These are phyloP conservation scores for Enteromius radiatus DNA, from an alignment of 2,797 vertebrate species.

Conservation along the genomic window DNA sequence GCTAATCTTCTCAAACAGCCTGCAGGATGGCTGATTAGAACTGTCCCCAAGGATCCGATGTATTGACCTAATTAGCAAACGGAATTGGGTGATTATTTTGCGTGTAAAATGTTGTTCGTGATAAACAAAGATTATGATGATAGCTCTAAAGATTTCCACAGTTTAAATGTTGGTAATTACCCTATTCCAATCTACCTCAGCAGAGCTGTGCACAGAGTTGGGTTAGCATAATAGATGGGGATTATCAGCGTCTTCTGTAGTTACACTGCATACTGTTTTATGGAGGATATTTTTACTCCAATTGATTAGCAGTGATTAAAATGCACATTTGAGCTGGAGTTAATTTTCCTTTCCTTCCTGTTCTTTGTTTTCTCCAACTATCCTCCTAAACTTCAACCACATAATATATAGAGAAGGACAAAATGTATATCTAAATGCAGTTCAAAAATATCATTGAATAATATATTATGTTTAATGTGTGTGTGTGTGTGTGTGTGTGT, in stretches of 20 bases:
- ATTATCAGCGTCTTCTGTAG: slow-evolving; percentile 40
- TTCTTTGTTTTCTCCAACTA: background rate
- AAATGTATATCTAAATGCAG: background rate
- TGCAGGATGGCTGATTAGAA: slow-evolving; percentile 56
- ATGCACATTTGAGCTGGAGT: background rate
- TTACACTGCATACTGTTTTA: slow-evolving; percentile 39
- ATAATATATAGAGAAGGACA: background rate
- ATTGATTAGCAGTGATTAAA: slow-evolving; percentile 30
- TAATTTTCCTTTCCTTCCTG: background rate
- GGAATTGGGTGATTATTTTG: slow-evolving; percentile 56
- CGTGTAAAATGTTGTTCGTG: slow-evolving; percentile 55
- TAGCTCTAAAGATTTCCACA: slow-evolving; percentile 56
- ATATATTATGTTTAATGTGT: no score
- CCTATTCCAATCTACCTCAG: slow-evolving; percentile 53
- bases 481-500: no score
- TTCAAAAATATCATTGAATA: background rate
- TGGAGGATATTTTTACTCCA: slow-evolving; percentile 24
- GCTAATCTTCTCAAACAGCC: slow-evolving; percentile 49
- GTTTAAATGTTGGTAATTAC: slow-evolving; percentile 58
- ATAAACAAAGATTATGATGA: slow-evolving; percentile 53
- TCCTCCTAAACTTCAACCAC: background rate
- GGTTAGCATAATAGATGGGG: slow-evolving; percentile 34
- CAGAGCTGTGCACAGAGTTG: slow-evolving; percentile 43
- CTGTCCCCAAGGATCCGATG: slow-evolving; percentile 46
- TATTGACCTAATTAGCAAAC: slow-evolving; percentile 62